Evolutionary conservation across 2,888 invertebrate species (phyloP).

Genomic region (Aphodius granarius): DNA sequence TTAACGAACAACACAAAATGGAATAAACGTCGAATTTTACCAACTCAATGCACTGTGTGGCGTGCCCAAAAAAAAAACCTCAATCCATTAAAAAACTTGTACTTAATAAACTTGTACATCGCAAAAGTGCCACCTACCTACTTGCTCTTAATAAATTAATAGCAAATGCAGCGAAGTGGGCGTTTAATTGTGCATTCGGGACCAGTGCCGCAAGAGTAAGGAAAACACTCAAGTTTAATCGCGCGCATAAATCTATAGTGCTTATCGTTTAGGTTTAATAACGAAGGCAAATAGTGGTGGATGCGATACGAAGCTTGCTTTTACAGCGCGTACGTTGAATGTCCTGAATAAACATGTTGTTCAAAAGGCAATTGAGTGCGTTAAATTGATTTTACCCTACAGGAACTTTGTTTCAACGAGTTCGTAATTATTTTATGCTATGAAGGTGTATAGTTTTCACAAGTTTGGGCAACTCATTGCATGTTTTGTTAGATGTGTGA

Average conservation of each 20-base stretch:
- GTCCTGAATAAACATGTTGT: neutral
- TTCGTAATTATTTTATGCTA: neutral
- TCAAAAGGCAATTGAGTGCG: neutral
- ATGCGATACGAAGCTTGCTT: neutral
- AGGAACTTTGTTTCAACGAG: neutral
- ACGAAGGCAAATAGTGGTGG: neutral
- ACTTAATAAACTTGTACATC: neutral
- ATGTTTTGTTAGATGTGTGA: no score
- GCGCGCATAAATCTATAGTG: slow-evolving; percentile 11
- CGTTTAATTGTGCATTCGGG: neutral
- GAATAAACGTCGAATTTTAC: no score
- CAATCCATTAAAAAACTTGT: neutral
- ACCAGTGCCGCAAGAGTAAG: neutral
- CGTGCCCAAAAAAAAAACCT: neutral
- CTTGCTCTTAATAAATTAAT: neutral
- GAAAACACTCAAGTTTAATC: neutral
- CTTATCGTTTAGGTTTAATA: neutral
- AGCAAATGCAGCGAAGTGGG: neutral
- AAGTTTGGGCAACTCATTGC: no score
- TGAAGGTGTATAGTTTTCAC: neutral
- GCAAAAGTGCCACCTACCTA: no score
- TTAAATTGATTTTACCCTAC: neutral
- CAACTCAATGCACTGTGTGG: no score
- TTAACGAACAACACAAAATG: no score
- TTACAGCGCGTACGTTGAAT: neutral